These are phyloP conservation scores for Gymnocypris eckloni DNA, from an alignment of 2,797 vertebrate species.

Conservation along the genomic window DNA sequence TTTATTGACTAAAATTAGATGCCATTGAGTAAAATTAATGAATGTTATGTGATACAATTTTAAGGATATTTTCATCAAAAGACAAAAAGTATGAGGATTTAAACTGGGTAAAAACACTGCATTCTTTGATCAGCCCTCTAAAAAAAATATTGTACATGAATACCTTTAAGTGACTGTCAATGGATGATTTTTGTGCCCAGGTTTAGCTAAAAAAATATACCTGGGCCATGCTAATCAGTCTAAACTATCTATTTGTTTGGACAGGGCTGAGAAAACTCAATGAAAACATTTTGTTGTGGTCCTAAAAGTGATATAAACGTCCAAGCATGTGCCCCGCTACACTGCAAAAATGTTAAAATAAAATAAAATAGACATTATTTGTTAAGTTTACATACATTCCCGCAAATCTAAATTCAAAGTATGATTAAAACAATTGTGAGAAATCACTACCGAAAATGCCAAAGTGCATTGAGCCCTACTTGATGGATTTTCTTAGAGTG, in stretches of 20 bases:
- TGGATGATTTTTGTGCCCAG: background rate
- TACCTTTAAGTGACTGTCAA: background rate
- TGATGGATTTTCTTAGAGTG: background rate
- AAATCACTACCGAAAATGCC: background rate
- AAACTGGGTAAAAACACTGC: background rate
- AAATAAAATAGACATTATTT: background rate
- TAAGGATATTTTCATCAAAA: background rate
- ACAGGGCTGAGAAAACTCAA: no score
- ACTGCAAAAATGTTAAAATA: rapidly evolving
- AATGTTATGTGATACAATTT: background rate
- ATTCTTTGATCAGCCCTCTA: background rate
- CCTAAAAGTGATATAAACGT: background rate
- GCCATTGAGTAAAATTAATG: background rate
- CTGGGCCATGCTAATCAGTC: background rate
- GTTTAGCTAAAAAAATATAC: background rate
- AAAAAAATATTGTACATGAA: background rate
- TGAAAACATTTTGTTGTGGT: no score
- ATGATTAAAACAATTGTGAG: background rate
- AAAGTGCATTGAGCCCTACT: background rate
- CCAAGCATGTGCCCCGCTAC: background rate
- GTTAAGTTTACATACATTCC: background rate
- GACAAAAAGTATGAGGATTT: background rate
- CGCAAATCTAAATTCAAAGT: background rate
- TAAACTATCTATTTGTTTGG: no score
- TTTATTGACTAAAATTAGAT: no score